phyloP scores from a whole-genome alignment of 2,888 invertebrate genomes.

The Lasioglossum leucozonium region DNA sequence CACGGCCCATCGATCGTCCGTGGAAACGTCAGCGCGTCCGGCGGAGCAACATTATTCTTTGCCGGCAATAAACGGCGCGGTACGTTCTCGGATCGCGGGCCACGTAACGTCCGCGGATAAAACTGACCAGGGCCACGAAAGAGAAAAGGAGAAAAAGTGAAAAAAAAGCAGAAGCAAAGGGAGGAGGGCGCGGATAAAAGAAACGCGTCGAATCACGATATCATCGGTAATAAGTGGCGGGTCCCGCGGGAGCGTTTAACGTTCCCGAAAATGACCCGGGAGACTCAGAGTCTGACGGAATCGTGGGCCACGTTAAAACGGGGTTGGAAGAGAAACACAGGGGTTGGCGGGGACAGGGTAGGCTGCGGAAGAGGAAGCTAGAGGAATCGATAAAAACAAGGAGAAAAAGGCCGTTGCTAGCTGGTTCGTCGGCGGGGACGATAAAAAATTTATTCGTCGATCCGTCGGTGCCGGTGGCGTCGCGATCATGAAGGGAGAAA shows the following conservation, averaged over 20 bases:
- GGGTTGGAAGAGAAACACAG: slow-evolving; percentile 14
- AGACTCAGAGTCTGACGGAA: slow-evolving; percentile 24
- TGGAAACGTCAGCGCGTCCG: slow-evolving; percentile 14
- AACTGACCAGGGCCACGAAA: background rate
- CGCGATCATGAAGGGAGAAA: slow-evolving; percentile 38
- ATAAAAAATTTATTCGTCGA: slow-evolving; percentile 75
- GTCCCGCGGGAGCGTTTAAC: slow-evolving; percentile 66
- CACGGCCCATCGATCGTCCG: slow-evolving; percentile 47
- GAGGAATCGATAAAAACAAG: slow-evolving; percentile 60
- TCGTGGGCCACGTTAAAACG: slow-evolving; percentile 31
- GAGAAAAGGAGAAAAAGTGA: no score
- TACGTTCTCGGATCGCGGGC: background rate
- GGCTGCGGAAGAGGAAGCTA: slow-evolving; percentile 46
- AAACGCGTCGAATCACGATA: slow-evolving; percentile 50
- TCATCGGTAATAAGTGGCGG: slow-evolving; percentile 54
- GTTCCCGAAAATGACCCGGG: slow-evolving; percentile 67
- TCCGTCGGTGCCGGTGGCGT: slow-evolving; percentile 65
- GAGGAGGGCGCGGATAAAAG: background rate
- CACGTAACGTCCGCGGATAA: background rate
- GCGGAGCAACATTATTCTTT: slow-evolving; percentile 34
- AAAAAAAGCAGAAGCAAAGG: background rate
- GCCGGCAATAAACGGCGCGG: slow-evolving; percentile 19
- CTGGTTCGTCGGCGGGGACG: slow-evolving; percentile 62
- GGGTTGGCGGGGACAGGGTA: background rate
- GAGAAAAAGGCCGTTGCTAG: slow-evolving; percentile 54